Conservation (phyloP, 2,113 vertebrate species). For the Circaetus cinerascens region DNA sequence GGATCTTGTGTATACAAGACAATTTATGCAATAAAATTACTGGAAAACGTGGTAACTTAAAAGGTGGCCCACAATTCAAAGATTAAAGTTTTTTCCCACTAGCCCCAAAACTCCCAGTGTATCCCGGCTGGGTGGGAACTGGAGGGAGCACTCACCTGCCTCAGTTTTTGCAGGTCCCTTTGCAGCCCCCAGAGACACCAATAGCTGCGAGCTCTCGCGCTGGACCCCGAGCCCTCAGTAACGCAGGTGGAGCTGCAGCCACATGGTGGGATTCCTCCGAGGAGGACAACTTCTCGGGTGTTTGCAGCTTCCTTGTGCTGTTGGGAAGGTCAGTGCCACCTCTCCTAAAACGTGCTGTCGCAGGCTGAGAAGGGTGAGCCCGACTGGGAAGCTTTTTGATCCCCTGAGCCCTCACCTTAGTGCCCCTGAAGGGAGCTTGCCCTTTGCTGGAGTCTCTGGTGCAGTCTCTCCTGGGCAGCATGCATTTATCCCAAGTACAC, state of each 20-base stretch:
- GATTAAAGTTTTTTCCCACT: neutral
- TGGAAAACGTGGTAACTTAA: neutral
- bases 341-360: neutral
- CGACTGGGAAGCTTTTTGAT: neutral
- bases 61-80: neutral
- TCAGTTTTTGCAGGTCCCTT: neutral
- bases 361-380: neutral
- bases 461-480: neutral
- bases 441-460: neutral
- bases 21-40: neutral
- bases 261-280: neutral
- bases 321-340: neutral
- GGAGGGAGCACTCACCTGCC: too few species aligned
- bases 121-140: neutral
- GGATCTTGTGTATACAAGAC: neutral
- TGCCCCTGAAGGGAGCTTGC: neutral
- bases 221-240: fast-evolving
- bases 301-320: neutral
- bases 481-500: fast-evolving
- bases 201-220: fast-evolving
- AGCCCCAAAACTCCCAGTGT: neutral
- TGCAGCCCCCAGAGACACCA: fast-evolving
- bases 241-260: neutral
- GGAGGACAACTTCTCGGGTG: neutral
- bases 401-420: neutral